Evolutionary conservation across 2,797 vertebrate species (phyloP).

Genomic region (Danio aesculapii): DNA sequence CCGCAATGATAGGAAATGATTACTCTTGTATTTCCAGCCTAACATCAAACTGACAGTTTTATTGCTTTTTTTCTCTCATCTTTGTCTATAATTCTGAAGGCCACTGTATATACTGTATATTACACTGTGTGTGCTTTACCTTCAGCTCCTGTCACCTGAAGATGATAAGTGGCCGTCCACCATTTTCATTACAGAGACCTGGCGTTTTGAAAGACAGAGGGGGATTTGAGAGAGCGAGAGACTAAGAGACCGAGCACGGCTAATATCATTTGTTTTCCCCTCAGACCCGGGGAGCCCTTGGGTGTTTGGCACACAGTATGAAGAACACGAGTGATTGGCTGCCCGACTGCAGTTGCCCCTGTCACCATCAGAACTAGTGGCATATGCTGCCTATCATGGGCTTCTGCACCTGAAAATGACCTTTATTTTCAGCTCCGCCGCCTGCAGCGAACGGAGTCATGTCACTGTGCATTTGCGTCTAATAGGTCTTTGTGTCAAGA

Average conservation of each 20-base stretch:
- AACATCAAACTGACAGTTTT: constrained; percentile 19
- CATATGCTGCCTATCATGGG: constrained; percentile 51
- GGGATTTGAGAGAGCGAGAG: constrained; percentile 16
- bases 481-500: constrained; percentile 30
- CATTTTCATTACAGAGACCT: constrained; percentile 45
- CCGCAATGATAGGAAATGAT: neutral
- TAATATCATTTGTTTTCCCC: constrained; percentile 36
- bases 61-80: constrained; percentile 8
- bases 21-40: neutral
- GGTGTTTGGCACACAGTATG: neutral
- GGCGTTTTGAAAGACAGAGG: constrained; percentile 56
- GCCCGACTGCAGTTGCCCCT: constrained; percentile 8
- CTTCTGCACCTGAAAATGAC: constrained; percentile 43
- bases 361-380: constrained; percentile 25
- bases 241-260: neutral
- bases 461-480: constrained; percentile 44
- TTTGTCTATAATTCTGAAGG: constrained; percentile 34
- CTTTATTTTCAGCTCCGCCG: constrained; percentile 32
- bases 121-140: constrained; percentile 10
- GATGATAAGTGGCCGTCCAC: constrained; percentile 61
- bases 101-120: constrained; percentile 4
- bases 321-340: constrained; percentile 31
- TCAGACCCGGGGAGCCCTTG: neutral
- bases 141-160: constrained; percentile 32
- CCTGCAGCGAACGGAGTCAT: neutral